phyloP scores from a whole-genome alignment of 2,113 vertebrate species.

The Petrocephalus zakoni region DNA sequence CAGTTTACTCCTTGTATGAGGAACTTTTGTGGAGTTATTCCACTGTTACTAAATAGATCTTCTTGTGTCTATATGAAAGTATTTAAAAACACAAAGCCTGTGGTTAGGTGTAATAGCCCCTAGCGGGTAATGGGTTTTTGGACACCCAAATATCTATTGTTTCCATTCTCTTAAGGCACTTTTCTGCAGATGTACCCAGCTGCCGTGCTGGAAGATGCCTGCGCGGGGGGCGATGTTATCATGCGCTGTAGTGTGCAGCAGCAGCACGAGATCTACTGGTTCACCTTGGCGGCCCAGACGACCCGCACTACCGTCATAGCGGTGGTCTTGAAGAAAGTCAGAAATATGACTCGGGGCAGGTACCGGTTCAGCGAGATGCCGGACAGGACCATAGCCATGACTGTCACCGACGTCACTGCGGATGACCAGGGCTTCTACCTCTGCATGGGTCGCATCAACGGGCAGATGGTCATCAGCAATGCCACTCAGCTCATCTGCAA shows the following conservation, averaged over 20 bases:
- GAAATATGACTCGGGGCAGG: background rate
- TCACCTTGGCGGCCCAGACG: background rate
- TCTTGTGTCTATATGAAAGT: too few species aligned
- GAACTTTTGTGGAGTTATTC: background rate
- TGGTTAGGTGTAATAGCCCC: background rate
- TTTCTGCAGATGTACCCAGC: background rate
- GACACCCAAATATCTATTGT: background rate
- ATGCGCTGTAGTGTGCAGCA: background rate
- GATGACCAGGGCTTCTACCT: background rate
- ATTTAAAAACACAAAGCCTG: background rate
- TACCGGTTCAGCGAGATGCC: background rate
- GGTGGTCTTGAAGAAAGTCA: background rate
- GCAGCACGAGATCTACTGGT: background rate
- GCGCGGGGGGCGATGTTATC: background rate
- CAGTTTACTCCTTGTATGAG: background rate
- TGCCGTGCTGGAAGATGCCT: background rate
- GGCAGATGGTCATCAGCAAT: background rate
- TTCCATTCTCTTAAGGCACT: background rate
- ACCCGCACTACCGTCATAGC: background rate
- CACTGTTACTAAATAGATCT: background rate
- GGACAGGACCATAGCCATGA: background rate
- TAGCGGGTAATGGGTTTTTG: background rate
- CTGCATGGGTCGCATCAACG: background rate
- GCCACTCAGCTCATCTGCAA: constrained; percentile 5
- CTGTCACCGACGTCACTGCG: background rate